Percentiles rank a stretch among this genome's conserved stretches.
These are phyloP conservation scores for Ormyrus nitidulus DNA, from an alignment of 2,888 invertebrate species.

Conservation along the genomic window DNA sequence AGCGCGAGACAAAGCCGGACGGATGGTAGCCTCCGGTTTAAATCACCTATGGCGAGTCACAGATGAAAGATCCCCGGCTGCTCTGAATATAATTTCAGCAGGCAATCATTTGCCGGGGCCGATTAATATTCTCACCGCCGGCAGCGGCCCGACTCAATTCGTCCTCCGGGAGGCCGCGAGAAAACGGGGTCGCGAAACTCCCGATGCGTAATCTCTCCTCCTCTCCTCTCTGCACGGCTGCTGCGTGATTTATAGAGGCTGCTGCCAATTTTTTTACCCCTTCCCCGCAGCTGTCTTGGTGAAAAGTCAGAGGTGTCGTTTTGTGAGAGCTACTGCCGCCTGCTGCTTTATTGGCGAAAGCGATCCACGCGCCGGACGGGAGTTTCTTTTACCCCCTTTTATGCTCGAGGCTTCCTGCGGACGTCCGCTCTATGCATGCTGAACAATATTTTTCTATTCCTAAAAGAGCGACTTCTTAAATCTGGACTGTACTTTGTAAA, in stretches of 20 bases:
- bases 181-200: slow-evolving; percentile 45
- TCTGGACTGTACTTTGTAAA: neutral
- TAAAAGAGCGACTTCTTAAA: neutral
- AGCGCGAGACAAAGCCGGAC: neutral
- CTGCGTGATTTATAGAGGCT: slow-evolving; percentile 29
- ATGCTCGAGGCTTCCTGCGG: too few relatives aligned
- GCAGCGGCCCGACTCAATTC: slow-evolving; percentile 9
- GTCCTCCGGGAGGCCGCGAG: slow-evolving; percentile 44
- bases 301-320: neutral
- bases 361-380: neutral
- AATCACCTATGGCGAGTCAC: slow-evolving; percentile 1
- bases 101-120: slow-evolving; percentile 12
- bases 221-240: neutral
- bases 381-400: neutral
- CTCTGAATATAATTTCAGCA: slow-evolving; percentile 28
- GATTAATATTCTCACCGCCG: slow-evolving; percentile 33
- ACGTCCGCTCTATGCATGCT: too few relatives aligned
- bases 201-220: slow-evolving; percentile 21
- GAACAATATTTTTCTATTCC: neutral
- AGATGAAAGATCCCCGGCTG: slow-evolving; percentile 6
- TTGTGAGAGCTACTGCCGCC: neutral
- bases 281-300: neutral
- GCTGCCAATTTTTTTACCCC: neutral
- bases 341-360: slow-evolving; percentile 37
- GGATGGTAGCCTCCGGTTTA: neutral